Evolutionary conservation across 2,888 invertebrate genomes (phyloP).

Genomic region (Ophion ventricosus): DNA sequence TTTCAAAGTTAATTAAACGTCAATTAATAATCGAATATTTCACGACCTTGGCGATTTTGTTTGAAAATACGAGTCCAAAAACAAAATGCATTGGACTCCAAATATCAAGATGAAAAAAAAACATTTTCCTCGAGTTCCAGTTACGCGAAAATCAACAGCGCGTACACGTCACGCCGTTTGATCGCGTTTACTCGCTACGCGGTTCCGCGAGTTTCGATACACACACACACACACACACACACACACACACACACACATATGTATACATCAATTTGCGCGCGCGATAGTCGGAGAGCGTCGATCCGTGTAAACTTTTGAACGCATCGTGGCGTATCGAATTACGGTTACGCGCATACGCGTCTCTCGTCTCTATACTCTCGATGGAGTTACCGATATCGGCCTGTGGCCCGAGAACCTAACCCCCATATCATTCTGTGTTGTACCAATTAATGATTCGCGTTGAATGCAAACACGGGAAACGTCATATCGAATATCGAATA

Average conservation of each 20-base stretch:
- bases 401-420: not conserved
- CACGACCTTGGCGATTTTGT: too few relatives aligned
- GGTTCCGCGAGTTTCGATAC: not conserved
- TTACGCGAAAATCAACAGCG: not conserved
- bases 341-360: constrained; percentile 12
- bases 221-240: too few relatives aligned
- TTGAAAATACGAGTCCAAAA: not conserved
- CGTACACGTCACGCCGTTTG: constrained; percentile 71
- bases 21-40: too few relatives aligned
- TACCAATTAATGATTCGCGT: not conserved
- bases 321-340: constrained; percentile 59
- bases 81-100: not conserved
- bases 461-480: not conserved
- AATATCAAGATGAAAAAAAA: not conserved
- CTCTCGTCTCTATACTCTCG: not conserved
- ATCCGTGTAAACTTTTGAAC: constrained; percentile 72
- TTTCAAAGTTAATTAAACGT: too few relatives aligned
- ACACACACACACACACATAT: not conserved
- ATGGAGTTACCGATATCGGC: not conserved
- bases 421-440: not conserved
- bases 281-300: constrained; percentile 66
- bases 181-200: constrained; percentile 61
- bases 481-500: not conserved
- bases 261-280: constrained; percentile 37
- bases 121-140: not conserved